These are phyloP conservation scores for Chelidonichthys spinosus DNA, from an alignment of 2,797 vertebrate species.

Conservation along the genomic window DNA sequence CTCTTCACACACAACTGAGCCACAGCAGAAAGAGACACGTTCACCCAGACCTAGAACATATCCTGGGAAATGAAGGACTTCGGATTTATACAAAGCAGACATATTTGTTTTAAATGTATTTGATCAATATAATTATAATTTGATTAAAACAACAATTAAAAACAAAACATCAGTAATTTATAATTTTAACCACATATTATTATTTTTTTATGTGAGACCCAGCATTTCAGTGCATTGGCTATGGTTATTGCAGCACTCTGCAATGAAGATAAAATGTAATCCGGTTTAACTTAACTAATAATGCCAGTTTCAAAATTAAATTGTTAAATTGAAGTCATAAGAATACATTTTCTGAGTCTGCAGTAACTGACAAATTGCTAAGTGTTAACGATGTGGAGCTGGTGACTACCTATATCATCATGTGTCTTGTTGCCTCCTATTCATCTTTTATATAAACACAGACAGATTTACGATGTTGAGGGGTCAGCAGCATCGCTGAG, in stretches of 20 bases:
- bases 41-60: neutral
- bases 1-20: neutral
- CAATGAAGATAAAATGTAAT: no score
- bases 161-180: neutral
- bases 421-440: neutral
- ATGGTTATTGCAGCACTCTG: neutral
- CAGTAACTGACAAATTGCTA: neutral
- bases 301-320: no score
- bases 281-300: no score
- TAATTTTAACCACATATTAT: neutral
- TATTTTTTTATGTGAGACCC: neutral
- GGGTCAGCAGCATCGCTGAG: slow-evolving; percentile 20
- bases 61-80: neutral
- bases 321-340: no score
- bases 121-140: no score
- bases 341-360: no score
- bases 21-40: neutral
- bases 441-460: neutral
- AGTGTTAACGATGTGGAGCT: neutral
- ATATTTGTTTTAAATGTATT: no score
- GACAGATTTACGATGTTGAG: neutral
- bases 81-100: neutral
- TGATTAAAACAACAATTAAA: no score
- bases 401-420: neutral
- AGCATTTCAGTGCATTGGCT: neutral